Conservation (phyloP, 2,888 invertebrate species). For the Nudaria mundana region DNA sequence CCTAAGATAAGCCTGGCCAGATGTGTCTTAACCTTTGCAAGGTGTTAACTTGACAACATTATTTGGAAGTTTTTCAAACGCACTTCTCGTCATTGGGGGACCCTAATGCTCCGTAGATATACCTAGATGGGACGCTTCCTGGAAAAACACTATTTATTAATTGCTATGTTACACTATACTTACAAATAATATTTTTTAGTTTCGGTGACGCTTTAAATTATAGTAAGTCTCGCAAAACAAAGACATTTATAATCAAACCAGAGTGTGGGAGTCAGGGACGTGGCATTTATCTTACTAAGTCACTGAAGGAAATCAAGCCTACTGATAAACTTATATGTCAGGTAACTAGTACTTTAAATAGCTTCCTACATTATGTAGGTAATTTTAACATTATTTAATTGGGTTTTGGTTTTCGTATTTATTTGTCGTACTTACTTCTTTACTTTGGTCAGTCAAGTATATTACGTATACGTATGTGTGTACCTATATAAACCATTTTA, state of each 20-base stretch:
- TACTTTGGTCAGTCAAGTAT: no score
- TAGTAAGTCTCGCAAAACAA: constrained; percentile 85
- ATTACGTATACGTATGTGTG: not conserved
- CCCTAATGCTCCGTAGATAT: no score
- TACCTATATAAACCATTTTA: no score
- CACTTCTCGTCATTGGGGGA: no score
- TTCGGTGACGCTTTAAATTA: constrained; percentile 88
- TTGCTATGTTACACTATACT: not conserved
- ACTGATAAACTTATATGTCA: constrained; percentile 94
- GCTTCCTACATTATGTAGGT: no score
- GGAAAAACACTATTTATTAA: not conserved
- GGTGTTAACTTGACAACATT: no score
- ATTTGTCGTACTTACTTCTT: not conserved
- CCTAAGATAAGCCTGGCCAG: no score
- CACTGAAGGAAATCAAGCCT: constrained; percentile 88
- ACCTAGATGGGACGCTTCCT: no score
- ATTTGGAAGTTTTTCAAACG: no score
- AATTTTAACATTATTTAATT: no score
- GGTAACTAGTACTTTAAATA: constrained; percentile 78
- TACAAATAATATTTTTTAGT: constrained; percentile 52
- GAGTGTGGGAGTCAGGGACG: constrained; percentile 95
- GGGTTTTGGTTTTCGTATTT: no score
- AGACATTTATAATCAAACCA: constrained; percentile 94
- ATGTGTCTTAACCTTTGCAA: no score
- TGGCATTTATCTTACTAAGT: constrained; percentile 93